A percentile compares a stretch with the other conserved stretches of the same genome.
Evolutionary conservation across 2,888 invertebrate genomes (phyloP).

Genomic region (Lepidocyrtoides sp.): DNA sequence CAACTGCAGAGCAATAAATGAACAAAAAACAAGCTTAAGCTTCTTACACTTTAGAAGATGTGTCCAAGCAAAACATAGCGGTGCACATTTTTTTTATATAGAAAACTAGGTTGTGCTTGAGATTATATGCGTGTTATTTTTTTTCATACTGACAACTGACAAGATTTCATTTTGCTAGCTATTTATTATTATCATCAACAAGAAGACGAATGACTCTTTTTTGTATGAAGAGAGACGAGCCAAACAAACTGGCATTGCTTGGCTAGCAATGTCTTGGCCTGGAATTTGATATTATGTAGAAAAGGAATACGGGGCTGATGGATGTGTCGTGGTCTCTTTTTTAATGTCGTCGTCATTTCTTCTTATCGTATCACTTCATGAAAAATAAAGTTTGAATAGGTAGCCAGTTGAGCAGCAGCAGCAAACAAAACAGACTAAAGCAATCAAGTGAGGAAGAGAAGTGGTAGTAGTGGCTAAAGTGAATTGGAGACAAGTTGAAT

Average conservation of each 20-base stretch:
- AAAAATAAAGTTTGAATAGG: slow-evolving; percentile 26
- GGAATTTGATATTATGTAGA: slow-evolving; percentile 54
- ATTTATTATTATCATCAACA: slow-evolving; percentile 42
- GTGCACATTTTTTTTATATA: too few relatives aligned
- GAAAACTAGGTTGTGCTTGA: neutral
- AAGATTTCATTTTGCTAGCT: slow-evolving; percentile 54
- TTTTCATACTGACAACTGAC: slow-evolving; percentile 40
- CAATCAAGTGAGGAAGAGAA: slow-evolving; percentile 19
- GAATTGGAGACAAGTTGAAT: slow-evolving; percentile 31
- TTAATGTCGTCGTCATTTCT: slow-evolving; percentile 45
- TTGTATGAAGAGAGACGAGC: neutral
- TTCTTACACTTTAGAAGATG: neutral
- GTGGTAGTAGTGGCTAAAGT: neutral
- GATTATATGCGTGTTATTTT: neutral
- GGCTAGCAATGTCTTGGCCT: too few relatives aligned
- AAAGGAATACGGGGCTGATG: neutral
- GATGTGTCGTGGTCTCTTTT: slow-evolving; percentile 16
- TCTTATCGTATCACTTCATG: slow-evolving; percentile 64
- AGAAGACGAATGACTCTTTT: slow-evolving; percentile 7
- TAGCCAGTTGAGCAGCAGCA: neutral
- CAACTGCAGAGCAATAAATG: slow-evolving; percentile 3
- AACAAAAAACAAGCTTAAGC: slow-evolving; percentile 21
- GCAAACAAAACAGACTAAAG: slow-evolving; percentile 22
- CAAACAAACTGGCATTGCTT: too few relatives aligned
- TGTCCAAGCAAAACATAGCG: slow-evolving; percentile 1